These are phyloP conservation scores for Phacellophora camtschatica DNA, from an alignment of 30 jellyfish, hydroid and myxozoan genomes.

Conservation along the genomic window DNA sequence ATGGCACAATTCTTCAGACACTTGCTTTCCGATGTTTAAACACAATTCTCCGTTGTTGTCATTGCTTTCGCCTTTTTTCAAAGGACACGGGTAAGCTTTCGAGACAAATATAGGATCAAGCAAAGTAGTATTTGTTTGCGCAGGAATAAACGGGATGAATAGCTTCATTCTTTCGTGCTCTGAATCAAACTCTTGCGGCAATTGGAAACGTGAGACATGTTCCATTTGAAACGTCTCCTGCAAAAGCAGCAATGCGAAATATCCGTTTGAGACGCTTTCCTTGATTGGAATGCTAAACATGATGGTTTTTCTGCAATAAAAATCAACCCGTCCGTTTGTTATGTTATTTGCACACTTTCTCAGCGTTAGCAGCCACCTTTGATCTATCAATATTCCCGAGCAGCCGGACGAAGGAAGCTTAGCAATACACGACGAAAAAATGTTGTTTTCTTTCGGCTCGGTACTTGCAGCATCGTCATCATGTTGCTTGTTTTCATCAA, in stretches of 20 bases:
- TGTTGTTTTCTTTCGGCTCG: background rate
- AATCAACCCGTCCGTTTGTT: background rate
- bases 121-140: constrained; percentile 17
- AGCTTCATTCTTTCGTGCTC: background rate
- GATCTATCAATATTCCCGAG: constrained; percentile 8
- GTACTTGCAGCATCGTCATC: too few relatives aligned
- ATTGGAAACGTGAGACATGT: background rate
- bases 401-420: constrained; percentile 3
- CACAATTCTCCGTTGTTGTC: constrained; percentile 8
- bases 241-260: constrained; percentile 1
- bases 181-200: constrained; percentile 19
- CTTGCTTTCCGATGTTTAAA: background rate
- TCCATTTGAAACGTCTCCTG: background rate
- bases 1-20: background rate
- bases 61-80: background rate
- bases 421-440: background rate
- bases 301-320: background rate
- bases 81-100: constrained; percentile 26
- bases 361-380: constrained; percentile 32
- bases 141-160: constrained; percentile 29
- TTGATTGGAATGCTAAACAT: background rate
- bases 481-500: too few relatives aligned
- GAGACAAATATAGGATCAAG: constrained; percentile 39
- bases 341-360: background rate
- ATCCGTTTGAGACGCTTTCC: constrained; percentile 10